Evolutionary conservation across 2,797 vertebrate species (phyloP).

Genomic region (Schizothorax lantsangensis): DNA sequence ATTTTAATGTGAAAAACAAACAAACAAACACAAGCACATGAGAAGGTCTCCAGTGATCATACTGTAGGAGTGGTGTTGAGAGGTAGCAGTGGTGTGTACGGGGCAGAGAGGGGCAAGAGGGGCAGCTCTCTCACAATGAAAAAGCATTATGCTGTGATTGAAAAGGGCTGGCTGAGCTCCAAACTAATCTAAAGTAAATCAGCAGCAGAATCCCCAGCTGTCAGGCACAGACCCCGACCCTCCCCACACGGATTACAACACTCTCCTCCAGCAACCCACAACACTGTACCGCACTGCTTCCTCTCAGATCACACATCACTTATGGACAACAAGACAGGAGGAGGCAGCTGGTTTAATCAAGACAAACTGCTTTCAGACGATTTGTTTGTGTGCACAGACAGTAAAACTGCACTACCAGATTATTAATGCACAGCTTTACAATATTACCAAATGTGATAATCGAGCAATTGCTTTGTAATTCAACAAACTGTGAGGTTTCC

Average conservation of each 20-base stretch:
- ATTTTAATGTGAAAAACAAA: not conserved
- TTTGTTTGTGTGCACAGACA: not conserved
- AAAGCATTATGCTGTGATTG: constrained; percentile 74
- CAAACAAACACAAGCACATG: not conserved
- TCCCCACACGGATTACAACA: constrained; percentile 71
- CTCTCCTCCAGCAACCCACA: constrained; percentile 27
- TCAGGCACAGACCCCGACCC: constrained; percentile 69
- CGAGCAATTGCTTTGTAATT: not conserved
- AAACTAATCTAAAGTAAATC: constrained; percentile 65
- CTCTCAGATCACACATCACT: not conserved
- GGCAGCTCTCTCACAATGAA: constrained; percentile 62
- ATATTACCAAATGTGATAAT: not conserved
- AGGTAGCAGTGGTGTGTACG: constrained; percentile 22
- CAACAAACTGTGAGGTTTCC: not conserved
- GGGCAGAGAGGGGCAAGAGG: constrained; percentile 16
- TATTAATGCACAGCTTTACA: constrained; percentile 10
- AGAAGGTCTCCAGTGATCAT: not conserved
- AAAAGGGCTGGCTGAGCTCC: constrained; percentile 73
- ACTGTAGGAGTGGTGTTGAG: not conserved
- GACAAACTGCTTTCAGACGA: not conserved
- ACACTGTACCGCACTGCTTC: constrained; percentile 53
- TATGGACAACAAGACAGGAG: constrained; percentile 7
- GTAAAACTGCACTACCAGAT: not conserved
- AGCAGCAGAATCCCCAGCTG: constrained; percentile 63
- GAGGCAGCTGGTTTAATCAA: constrained; percentile 2